Percentiles rank a stretch among this genome's conserved stretches.
Evolutionary conservation across 1,140 invertebrate species (phyloP).

Genomic region (Aphaenogaster floridana): DNA sequence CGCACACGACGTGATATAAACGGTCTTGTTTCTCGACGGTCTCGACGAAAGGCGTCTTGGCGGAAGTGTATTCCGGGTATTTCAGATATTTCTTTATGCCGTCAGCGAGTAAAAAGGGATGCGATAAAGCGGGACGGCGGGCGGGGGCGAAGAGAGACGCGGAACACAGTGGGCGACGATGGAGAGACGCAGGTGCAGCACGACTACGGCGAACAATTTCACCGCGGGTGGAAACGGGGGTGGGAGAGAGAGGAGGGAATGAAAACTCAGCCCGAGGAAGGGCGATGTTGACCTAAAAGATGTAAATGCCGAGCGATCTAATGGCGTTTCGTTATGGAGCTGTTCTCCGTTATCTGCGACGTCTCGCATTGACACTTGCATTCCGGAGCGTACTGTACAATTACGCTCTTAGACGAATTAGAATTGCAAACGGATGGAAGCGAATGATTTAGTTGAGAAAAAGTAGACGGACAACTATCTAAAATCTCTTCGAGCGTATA

Average conservation of each 20-base stretch:
- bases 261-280: neutral
- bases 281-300: constrained; percentile 31
- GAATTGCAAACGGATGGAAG: constrained; percentile 19
- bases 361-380: neutral
- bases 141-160: neutral
- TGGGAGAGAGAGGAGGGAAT: neutral
- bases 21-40: constrained; percentile 22
- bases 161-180: constrained; percentile 7
- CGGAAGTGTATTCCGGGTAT: constrained; percentile 51
- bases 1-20: neutral
- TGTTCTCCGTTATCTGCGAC: neutral
- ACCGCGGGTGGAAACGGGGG: neutral
- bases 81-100: constrained; percentile 54
- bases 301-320: constrained; percentile 38
- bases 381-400: neutral
- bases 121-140: neutral
- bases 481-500: neutral
- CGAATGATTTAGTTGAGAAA: neutral
- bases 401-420: constrained; percentile 7
- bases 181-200: constrained; percentile 26
- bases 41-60: constrained; percentile 28
- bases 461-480: neutral
- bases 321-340: neutral
- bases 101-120: constrained; percentile 32
- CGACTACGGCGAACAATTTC: constrained; percentile 45